Evolutionary conservation across 2,797 vertebrate species (phyloP).

Genomic region (Erpetoichthys calabaricus): DNA sequence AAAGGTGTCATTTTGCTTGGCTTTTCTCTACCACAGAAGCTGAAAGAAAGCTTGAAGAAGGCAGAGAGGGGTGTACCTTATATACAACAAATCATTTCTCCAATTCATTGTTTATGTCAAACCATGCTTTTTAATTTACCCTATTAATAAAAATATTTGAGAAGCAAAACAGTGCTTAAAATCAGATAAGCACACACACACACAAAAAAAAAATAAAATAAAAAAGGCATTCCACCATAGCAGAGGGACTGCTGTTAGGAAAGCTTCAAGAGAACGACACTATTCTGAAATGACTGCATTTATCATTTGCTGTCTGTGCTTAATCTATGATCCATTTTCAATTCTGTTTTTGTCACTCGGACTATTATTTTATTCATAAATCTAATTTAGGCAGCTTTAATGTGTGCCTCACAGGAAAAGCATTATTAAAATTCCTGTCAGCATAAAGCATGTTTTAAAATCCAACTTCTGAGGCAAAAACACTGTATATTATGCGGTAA

Average conservation of each 20-base stretch:
- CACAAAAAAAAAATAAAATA: neutral
- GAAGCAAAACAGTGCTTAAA: neutral
- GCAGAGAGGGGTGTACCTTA: no score
- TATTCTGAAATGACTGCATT: neutral
- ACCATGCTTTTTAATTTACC: neutral
- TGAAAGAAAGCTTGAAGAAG: no score
- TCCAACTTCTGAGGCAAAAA: no score
- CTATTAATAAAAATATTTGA: neutral
- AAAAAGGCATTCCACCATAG: neutral
- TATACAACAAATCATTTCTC: no score
- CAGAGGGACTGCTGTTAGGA: neutral
- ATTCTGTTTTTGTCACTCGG: neutral
- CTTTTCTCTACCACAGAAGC: no score
- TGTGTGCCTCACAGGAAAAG: neutral
- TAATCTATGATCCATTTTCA: neutral
- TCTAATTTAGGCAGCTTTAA: neutral
- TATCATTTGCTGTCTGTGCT: neutral
- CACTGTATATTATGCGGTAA: no score
- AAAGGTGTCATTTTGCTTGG: no score
- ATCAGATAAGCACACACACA: neutral
- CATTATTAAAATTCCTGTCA: conserved; percentile 7
- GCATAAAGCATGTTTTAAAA: no score
- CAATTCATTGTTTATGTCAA: no score
- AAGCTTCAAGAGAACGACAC: neutral
- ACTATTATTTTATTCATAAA: neutral